A percentile compares a stretch with the other conserved stretches of the same genome.
phyloP scores from a whole-genome alignment of 2,113 vertebrate species.

The Gallinago media region DNA sequence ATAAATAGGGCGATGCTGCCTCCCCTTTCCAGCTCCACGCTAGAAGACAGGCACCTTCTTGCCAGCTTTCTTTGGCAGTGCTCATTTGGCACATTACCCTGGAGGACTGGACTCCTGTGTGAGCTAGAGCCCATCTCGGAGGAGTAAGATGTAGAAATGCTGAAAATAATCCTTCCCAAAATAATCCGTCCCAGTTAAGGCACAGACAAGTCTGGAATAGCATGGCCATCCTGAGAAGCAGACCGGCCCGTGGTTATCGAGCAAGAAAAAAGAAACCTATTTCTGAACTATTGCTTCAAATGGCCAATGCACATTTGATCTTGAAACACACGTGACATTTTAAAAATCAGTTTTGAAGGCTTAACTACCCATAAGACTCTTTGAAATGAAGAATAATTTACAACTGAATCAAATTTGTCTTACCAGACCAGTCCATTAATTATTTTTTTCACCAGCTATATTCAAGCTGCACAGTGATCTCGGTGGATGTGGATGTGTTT shows the following conservation, averaged over 20 bases:
- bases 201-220: neutral
- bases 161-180: constrained; percentile 43
- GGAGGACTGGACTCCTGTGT: neutral
- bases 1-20: neutral
- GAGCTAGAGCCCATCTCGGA: neutral
- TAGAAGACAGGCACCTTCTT: neutral
- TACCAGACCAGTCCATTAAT: neutral
- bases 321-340: neutral
- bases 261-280: neutral
- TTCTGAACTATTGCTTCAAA: neutral
- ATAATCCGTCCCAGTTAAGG: neutral
- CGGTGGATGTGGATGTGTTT: neutral
- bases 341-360: neutral
- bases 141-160: neutral
- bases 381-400: neutral
- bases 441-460: neutral
- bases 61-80: constrained; percentile 15
- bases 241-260: neutral
- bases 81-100: neutral
- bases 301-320: neutral
- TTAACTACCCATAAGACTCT: neutral
- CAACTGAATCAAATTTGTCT: neutral
- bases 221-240: neutral
- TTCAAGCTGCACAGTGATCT: neutral
- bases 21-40: neutral